phyloP scores from a whole-genome alignment of 2,797 vertebrate species.

The Sebastes steindachneri region DNA sequence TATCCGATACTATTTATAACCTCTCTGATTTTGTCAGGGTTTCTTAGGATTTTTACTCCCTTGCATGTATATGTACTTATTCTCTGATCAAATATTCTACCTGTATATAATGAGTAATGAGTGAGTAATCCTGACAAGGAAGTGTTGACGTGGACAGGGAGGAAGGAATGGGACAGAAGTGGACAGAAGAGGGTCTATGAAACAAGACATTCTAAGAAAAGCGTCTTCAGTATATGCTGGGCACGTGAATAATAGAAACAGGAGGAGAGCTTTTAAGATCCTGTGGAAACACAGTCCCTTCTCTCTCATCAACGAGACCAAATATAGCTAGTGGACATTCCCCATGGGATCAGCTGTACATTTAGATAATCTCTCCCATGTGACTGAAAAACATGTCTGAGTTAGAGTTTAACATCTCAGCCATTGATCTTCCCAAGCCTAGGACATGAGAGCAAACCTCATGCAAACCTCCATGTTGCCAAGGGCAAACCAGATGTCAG shows the following conservation, averaged over 20 bases:
- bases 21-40: background rate
- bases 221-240: background rate
- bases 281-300: background rate
- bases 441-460: conserved; percentile 37
- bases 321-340: conserved; percentile 22
- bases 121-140: background rate
- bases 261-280: background rate
- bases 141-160: background rate
- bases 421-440: conserved; percentile 27
- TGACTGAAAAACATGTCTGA: conserved; percentile 8
- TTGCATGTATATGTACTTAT: background rate
- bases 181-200: background rate
- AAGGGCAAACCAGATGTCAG: conserved; percentile 68
- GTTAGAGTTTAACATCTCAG: background rate
- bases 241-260: background rate
- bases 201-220: conserved; percentile 11
- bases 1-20: background rate
- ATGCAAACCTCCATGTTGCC: conserved; percentile 42
- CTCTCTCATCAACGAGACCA: conserved; percentile 1
- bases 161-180: background rate
- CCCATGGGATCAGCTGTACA: conserved; percentile 20
- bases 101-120: background rate
- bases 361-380: conserved; percentile 38
- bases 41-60: background rate
- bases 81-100: background rate